Evolutionary conservation across 2,113 vertebrate genomes (phyloP).

Genomic region (Ptychochromis oligacanthus): DNA sequence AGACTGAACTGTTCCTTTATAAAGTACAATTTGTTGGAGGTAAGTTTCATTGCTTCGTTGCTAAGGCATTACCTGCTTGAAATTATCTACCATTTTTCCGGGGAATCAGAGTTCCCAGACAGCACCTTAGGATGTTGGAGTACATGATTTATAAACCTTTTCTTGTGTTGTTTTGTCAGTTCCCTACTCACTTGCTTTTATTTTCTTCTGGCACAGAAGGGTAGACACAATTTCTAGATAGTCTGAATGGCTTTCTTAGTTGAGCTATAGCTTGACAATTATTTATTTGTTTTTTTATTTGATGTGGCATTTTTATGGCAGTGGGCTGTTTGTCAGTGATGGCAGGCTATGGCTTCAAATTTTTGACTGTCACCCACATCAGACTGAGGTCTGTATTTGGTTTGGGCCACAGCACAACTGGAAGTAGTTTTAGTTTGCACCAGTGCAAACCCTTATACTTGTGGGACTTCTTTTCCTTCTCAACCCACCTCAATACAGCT

Average conservation of each 20-base stretch:
- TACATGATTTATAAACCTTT: no score
- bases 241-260: neutral
- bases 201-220: neutral
- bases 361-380: neutral
- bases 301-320: accelerated
- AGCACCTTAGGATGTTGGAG: neutral
- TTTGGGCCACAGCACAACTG: neutral
- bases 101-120: neutral
- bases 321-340: no score
- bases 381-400: neutral
- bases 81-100: neutral
- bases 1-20: neutral
- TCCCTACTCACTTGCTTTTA: neutral
- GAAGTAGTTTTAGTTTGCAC: neutral
- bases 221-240: neutral
- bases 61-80: neutral
- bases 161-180: neutral
- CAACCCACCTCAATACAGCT: no score
- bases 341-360: neutral
- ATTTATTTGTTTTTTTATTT: neutral
- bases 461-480: no score
- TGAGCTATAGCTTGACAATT: neutral
- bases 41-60: neutral
- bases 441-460: no score
- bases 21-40: neutral